phyloP scores from a whole-genome alignment of 2,797 vertebrate species.

The Notamacropus eugenii region DNA sequence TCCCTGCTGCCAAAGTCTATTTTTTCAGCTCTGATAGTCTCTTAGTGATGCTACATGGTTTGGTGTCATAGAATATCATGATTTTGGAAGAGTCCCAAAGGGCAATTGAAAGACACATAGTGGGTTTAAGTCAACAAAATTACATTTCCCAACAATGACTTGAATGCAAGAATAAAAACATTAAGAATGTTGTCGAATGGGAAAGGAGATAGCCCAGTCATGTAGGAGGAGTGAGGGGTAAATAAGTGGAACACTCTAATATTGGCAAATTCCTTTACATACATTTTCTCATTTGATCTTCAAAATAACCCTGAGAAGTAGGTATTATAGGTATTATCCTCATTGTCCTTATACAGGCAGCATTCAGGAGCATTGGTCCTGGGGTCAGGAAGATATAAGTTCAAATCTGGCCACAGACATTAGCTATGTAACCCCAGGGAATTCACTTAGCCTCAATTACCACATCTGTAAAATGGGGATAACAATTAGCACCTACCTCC shows the following conservation, averaged over 20 bases:
- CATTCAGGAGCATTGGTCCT: background rate
- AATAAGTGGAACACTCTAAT: background rate
- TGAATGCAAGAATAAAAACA: background rate
- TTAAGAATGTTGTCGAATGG: background rate
- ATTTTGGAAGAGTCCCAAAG: background rate
- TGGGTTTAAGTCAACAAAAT: background rate
- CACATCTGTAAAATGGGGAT: background rate
- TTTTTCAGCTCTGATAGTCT: background rate
- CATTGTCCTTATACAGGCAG: background rate
- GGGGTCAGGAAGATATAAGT: background rate
- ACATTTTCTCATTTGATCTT: background rate
- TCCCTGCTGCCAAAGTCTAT: background rate
- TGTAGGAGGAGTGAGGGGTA: background rate
- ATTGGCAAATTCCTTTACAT: background rate
- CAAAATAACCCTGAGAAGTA: background rate
- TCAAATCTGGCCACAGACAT: background rate
- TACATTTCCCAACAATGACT: background rate
- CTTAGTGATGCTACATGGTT: background rate
- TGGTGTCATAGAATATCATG: background rate
- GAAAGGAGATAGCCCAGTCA: background rate
- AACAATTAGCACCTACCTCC: background rate
- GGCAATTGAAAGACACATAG: background rate
- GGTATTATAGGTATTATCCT: background rate
- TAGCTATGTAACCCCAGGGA: background rate
- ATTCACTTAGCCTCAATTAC: background rate